A percentile compares a stretch with the other conserved stretches of the same genome.
Conservation (phyloP, 2,888 invertebrate genomes). For the Halocaridina rubra region DNA sequence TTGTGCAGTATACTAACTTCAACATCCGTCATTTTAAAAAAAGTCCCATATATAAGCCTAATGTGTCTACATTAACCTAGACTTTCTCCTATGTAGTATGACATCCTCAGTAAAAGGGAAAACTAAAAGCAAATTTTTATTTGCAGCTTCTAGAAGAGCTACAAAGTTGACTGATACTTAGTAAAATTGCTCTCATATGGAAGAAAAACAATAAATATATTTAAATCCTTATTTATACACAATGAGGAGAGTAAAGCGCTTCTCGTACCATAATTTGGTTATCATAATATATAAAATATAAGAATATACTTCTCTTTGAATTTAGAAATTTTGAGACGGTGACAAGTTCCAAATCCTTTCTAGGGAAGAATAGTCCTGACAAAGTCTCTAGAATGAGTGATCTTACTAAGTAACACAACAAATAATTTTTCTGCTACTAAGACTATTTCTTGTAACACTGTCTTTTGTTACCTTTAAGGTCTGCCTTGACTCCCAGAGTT, state of each 20-base stretch:
- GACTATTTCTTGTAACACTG: slow-evolving; percentile 43
- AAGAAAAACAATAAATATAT: too few relatives aligned
- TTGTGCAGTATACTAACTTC: too few relatives aligned
- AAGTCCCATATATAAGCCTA: neutral
- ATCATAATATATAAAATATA: too few relatives aligned
- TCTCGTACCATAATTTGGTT: too few relatives aligned
- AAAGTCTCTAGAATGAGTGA: neutral
- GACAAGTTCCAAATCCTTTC: neutral
- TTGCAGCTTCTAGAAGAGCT: slow-evolving; percentile 3
- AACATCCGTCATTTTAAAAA: neutral
- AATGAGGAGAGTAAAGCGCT: too few relatives aligned
- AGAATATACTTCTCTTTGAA: neutral
- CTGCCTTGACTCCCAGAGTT: neutral
- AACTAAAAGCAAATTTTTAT: neutral
- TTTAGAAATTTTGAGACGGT: neutral
- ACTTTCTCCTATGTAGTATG: neutral
- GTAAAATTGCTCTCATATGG: neutral
- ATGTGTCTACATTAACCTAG: neutral
- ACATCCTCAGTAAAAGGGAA: too few relatives aligned
- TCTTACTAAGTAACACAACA: slow-evolving; percentile 10
- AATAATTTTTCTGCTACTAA: neutral
- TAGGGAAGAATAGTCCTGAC: neutral
- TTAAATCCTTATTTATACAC: too few relatives aligned
- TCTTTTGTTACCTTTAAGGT: slow-evolving; percentile 40
- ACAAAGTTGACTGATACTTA: slow-evolving; percentile 9